Base-by-base conservation (phyloP, 2,888 invertebrate genomes). In the Noctua janthina region DNA sequence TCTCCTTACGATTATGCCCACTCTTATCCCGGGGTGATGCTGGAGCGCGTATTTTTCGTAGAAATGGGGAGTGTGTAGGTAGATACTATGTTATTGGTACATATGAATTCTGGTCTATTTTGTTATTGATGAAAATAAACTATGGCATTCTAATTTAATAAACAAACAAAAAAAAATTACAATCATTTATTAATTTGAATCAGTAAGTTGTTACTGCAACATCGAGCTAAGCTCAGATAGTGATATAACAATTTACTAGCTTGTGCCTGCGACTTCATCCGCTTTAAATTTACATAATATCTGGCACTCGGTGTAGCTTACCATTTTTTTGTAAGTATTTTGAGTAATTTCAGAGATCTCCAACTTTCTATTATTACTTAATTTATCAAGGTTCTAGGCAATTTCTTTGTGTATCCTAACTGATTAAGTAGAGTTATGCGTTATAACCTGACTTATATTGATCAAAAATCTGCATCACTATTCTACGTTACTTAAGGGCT, bases 1-100 rank as follows among this genome's bases (percentile, higher is more conserved):
- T 96, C 95, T 90, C 73, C 88, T 94, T 91, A 88, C 92, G 93
- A 94, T 94, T 91, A 90, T 90, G 87, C 87, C 85, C 83, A 81
- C 80, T 90, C 89, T 88, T 87, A 88, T 89, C 89, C 90, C 81
- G 74, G 88, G 87, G 89, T 88, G 81, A 85, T 83, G 72, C 68
- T 72, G 71, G 84, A 73, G 76, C 76, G 46, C 77, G 69, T 79
- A 75, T 84, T 85, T 86, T 89, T 87, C 68, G 71, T 67, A 71
- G 62, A 81, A 83, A 78, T 87, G 43, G 78, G 78, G 51, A 67
- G 15, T 43, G 23, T 69, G n/a, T 66, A n/a, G 17, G 1, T 73
- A 59, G 13, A 15, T 78, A 54, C 15, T n/a, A 6, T 2, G 43
- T 8, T 68, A 46, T 46, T n/a, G 43, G 4, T 15, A 46, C 46